These are phyloP conservation scores for Trematocara variabile DNA, from an alignment of 2,113 vertebrate species.

Conservation along the genomic window DNA sequence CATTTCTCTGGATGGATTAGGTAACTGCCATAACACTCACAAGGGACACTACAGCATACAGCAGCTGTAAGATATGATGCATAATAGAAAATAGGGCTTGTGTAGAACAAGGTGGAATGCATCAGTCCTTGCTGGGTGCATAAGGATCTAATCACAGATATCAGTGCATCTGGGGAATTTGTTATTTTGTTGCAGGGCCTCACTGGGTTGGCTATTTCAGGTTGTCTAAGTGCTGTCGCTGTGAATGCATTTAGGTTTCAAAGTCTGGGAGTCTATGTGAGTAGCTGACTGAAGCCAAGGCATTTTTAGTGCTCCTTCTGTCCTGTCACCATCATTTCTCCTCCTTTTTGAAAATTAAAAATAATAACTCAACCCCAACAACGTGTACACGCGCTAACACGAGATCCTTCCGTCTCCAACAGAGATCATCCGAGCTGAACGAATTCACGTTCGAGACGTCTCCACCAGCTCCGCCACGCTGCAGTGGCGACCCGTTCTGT, in stretches of 20 bases:
- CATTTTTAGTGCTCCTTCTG: slow-evolving; percentile 14
- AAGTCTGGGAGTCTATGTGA: slow-evolving; percentile 23
- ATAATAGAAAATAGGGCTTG: slow-evolving; percentile 23
- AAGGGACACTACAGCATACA: slow-evolving; percentile 27
- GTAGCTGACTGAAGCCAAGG: slow-evolving; percentile 22
- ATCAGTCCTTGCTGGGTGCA: not conserved
- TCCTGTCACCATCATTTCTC: not conserved
- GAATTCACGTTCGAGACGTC: slow-evolving; percentile 79
- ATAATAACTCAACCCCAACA: not conserved
- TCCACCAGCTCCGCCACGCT: slow-evolving; percentile 79
- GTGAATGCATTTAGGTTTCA: slow-evolving; percentile 36
- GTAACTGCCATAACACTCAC: slow-evolving; percentile 32
- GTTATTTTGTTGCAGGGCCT: slow-evolving; percentile 40
- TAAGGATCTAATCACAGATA: slow-evolving; percentile 9
- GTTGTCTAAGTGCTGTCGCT: slow-evolving; percentile 34
- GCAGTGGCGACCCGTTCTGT: slow-evolving; percentile 82
- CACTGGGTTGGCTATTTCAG: slow-evolving; percentile 56
- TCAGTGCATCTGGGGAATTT: slow-evolving; percentile 7
- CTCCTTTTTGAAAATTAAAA: not conserved
- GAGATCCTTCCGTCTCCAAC: not conserved
- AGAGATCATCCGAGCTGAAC: slow-evolving; percentile 83
- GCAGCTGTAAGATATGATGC: slow-evolving; percentile 9
- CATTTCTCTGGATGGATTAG: slow-evolving; percentile 48
- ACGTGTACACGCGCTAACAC: not conserved
- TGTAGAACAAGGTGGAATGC: not conserved